Percentiles rank a stretch among this genome's conserved stretches.
These are phyloP conservation scores for Premnoplex brunnescens DNA, from an alignment of 2,797 vertebrate species.

Conservation along the genomic window DNA sequence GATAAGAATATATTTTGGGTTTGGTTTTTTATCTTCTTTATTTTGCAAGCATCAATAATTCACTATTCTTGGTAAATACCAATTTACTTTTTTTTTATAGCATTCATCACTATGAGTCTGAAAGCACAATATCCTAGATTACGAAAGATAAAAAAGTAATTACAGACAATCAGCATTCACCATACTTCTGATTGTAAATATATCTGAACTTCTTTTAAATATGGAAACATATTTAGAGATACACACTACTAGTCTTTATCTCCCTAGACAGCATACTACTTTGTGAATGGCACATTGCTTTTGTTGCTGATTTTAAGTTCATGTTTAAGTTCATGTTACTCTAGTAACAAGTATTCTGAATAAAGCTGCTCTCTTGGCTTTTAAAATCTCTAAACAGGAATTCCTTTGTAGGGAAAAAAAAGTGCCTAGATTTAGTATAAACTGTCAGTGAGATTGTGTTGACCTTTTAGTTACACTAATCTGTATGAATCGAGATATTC, in stretches of 20 bases:
- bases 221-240: background rate
- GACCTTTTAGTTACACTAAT: background rate
- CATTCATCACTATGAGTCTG: background rate
- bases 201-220: background rate
- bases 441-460: background rate
- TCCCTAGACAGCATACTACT: background rate
- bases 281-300: background rate
- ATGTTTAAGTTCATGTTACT: background rate
- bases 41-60: background rate
- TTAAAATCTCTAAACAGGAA: background rate
- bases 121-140: background rate
- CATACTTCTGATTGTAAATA: background rate
- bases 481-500: background rate
- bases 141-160: background rate
- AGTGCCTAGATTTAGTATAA: background rate
- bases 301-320: background rate
- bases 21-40: background rate
- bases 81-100: background rate
- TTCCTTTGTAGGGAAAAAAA: background rate
- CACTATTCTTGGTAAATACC: background rate
- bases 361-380: background rate
- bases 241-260: background rate
- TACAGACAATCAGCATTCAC: background rate
- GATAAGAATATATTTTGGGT: background rate
- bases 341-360: background rate